Evolutionary conservation across 64 coral and sea anemone genomes (phyloP), one percentile per base, ranked within the genome.

Genomic region (Acropora yongei): DNA sequence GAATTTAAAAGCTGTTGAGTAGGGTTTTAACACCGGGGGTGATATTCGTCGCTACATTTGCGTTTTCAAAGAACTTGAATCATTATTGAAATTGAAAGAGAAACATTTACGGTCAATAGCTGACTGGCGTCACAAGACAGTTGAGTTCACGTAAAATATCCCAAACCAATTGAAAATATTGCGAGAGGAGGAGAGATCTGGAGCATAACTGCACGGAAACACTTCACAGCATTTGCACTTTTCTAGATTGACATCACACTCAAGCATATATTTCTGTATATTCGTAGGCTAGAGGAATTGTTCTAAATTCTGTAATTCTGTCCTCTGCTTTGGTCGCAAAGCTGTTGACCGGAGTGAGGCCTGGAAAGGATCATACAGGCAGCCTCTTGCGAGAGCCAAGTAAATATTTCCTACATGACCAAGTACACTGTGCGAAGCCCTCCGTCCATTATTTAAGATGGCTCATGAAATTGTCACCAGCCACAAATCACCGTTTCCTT

Each of bases 111-210:
- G 41, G 39, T 63, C 6, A 82, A 12, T 4, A 14, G 11, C 30
- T 57, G 0, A 80, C 48, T 80, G 78, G 79, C 79, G 40, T 82
- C 53, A 53, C 49, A 7, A 18, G 4, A 47, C 78, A 63, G 53
- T 63, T 17, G 55, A 82, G 16, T 82, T 82, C 79, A 16, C 79
- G 82, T 30, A 11, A 47, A 85, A 85, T 85, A 85, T 85, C 65
- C 47, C 19, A n/a, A 43, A 12, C 41, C 7, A 12, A 85, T 85
- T 71, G 82, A 85, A 85, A 85, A 85, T 85, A 85, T 85, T 85
- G 82, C 16, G 1, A 71, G 46, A 67, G 18, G 2, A 46, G 8
- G 4, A 85, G 12, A 30, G 12, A 30, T 47, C 19, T 41, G 44
- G 40, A 83, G 58, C 16, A 20, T 4, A 0, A 46, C 9, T 47